Base-by-base conservation (phyloP, 2,113 vertebrate genomes). In the Todiramphus saurophagus region DNA sequence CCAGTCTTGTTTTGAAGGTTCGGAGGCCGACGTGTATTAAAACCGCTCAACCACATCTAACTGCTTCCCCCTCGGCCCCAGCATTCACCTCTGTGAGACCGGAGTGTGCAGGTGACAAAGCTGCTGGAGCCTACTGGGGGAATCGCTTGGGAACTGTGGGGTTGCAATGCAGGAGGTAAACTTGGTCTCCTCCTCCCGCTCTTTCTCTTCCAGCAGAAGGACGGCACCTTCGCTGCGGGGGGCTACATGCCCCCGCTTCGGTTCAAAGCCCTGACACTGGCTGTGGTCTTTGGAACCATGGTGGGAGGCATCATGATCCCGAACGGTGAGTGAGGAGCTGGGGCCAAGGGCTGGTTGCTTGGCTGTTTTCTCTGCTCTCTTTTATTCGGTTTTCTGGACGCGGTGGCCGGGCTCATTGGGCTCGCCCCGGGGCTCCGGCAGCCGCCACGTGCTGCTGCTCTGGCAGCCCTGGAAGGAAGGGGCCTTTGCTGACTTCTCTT, bases 211-310 rank as follows among this genome's bases (percentile, higher is more conserved):
- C 92, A 99, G 99, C 99, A 99, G 83, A 99, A 99, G 80, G 99
- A 99, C 1, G 99, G 99, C 85, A 99, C 99, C 46, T 99, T 99
- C 11, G 98, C 99, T 4, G 99, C 99, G 0, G 99, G 99, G 39
- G 99, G 99, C 41, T 99, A 99, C 95, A 99, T 99, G 99, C 99
- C 99, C 16, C 99, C 99, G 0, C 98, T 99, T n/a, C 98, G 99
- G 20, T 99, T 99, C 97, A 99, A 99, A 95, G 98, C 97, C 87
- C 98, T 99, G 96, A 99, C 99, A 0, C 95, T 99, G 78, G 98
- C 97, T 8, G 98, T 99, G 6, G 99, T 99, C 73, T 99, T 99
- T 75, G 99, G 99, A 90, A 99, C 99, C 97, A 99, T 99, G 99
- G 95, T 99, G 5, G 99, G 99, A 53, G 99, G 99, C 92, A 99